phyloP scores from a whole-genome alignment of 1,140 invertebrate species.

The Streblospio benedicti region DNA sequence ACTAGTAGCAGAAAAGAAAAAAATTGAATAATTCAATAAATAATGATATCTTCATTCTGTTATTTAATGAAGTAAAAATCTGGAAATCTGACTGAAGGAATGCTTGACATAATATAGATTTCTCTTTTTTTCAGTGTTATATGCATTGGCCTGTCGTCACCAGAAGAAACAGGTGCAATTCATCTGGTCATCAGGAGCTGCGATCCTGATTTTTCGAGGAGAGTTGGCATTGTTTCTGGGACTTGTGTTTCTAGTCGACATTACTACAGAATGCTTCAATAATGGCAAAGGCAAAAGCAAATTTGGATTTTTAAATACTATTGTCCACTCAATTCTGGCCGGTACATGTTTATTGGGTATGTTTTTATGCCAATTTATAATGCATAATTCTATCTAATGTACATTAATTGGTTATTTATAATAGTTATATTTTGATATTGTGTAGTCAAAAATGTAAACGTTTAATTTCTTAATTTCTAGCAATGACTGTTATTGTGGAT shows the following conservation, averaged over 20 bases:
- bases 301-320: conserved; percentile 44
- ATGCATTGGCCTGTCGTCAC: conserved; percentile 78
- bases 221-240: conserved; percentile 84
- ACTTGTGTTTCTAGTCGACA: conserved; percentile 71
- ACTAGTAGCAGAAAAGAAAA: not conserved
- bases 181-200: conserved; percentile 71
- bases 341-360: conserved; percentile 54
- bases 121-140: conserved; percentile 62
- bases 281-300: conserved; percentile 46
- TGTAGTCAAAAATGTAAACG: not conserved
- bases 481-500: conserved; percentile 71
- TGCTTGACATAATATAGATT: conserved; percentile 8
- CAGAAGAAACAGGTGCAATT: conserved; percentile 66
- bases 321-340: conserved; percentile 51
- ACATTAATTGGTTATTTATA: not conserved
- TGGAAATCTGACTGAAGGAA: not conserved
- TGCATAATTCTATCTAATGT: not conserved
- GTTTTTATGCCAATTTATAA: not conserved
- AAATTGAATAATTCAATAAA: not conserved
- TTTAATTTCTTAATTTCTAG: conserved; percentile 43
- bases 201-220: conserved; percentile 81
- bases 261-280: no score
- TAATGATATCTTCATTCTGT: conserved; percentile 2
- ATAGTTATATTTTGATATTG: not conserved
- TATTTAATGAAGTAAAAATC: not conserved